A percentile compares a stretch with the other conserved stretches of the same genome.
These are phyloP conservation scores for Trissolcus japonicus DNA, from an alignment of 2,888 invertebrate species.

Conservation along the genomic window DNA sequence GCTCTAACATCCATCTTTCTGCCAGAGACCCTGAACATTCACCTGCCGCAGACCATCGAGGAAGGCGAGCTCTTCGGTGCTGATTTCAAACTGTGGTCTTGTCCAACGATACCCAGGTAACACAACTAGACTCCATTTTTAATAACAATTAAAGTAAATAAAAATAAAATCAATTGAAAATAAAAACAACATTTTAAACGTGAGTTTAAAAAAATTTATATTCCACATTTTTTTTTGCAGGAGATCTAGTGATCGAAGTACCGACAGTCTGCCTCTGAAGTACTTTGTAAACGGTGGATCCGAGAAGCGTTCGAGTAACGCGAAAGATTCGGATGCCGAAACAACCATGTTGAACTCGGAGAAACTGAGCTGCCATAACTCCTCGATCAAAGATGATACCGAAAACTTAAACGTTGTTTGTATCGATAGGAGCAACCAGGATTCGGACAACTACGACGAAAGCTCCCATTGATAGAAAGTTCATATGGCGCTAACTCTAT, in stretches of 20 bases:
- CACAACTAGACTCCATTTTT: too few relatives aligned
- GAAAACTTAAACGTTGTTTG: constrained; percentile 63
- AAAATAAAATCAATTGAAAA: not conserved
- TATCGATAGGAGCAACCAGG: constrained; percentile 58
- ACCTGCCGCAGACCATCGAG: constrained; percentile 81
- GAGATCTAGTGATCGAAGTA: constrained; percentile 49
- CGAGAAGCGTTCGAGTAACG: constrained; percentile 65
- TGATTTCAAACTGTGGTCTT: constrained; percentile 79
- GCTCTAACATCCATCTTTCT: constrained; percentile 80
- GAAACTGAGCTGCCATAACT: constrained; percentile 55
- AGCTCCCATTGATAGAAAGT: constrained; percentile 49
- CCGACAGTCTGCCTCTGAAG: constrained; percentile 69
- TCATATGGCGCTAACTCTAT: constrained; percentile 59
- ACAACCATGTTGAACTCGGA: constrained; percentile 57
- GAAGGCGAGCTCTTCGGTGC: constrained; percentile 81
- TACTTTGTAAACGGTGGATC: constrained; percentile 72
- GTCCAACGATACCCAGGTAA: constrained; percentile 74
- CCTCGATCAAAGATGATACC: constrained; percentile 61
- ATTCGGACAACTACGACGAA: constrained; percentile 52
- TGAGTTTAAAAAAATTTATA: not conserved
- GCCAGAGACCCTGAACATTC: constrained; percentile 81
- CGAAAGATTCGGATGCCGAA: constrained; percentile 58
- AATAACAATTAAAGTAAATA: too few relatives aligned
- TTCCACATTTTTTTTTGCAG: constrained; percentile 7
- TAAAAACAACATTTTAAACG: too few relatives aligned